Evolutionary conservation across 1,140 invertebrate species (phyloP), one percentile per base, ranked within the genome.

Genomic region (Scaptomyza montana): DNA sequence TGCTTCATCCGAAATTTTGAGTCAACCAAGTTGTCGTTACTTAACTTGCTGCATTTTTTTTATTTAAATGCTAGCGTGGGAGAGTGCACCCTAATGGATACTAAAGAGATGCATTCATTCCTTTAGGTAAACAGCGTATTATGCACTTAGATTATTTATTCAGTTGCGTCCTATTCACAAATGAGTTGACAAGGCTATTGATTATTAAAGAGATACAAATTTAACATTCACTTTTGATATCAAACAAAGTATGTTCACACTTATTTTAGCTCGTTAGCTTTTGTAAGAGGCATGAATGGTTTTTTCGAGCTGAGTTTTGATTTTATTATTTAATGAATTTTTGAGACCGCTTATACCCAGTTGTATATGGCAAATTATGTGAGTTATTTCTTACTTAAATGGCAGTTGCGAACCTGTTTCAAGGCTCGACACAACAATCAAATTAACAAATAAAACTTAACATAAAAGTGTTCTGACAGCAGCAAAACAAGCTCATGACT

Each of bases 11-110:
- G 19, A 57, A 57, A 12, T 45, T 66, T 66, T 66, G 68, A 65
- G 68, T 53, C 21, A 59, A n/a, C 39, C 39, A 51, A 68, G 50
- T 65, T 66, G 53, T 54, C 45, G 62, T 66, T 71, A 71, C 68
- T 71, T 66, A 50, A 71, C 66, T 71, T 70, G 10, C 51, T 30
- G 25, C 45, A 64, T 56, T 70, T 57, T 70, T 57, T 70, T 70
- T 59, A 71, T 66, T 65, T 36, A 65, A 45, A 30, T 30, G 45
- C 3, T 25, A 10, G 43, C 3, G 39, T 5, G 39, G 12, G 12
- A n/a, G 12, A 41, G 10, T n/a, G 56, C 56, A 19, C 8, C 28
- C 16, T 59, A 47, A 47, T 59, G 43, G 13, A 5, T 28, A 13
- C 13, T 10, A 9, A 9, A 12, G 13, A 59, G 3, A 5, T 3